Percentiles rank a stretch among this genome's conserved stretches.
These are phyloP conservation scores for Bagarius yarrelli DNA, from an alignment of 2,113 vertebrate species.

Conservation along the genomic window DNA sequence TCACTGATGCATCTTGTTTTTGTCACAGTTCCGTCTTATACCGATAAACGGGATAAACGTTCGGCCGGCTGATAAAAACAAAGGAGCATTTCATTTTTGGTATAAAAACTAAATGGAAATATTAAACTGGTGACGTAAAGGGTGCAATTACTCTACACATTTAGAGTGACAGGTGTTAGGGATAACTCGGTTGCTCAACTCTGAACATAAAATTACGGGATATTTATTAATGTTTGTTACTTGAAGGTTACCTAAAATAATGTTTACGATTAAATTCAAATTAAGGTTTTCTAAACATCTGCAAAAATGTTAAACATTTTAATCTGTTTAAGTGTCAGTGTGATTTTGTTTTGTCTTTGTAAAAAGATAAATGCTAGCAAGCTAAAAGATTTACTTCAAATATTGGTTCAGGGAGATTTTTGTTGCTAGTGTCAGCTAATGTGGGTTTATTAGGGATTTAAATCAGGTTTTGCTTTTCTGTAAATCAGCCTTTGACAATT, in stretches of 20 bases:
- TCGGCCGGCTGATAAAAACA: neutral
- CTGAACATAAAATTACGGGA: neutral
- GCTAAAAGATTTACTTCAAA: neutral
- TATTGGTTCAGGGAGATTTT: neutral
- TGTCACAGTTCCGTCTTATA: neutral
- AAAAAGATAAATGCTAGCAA: neutral
- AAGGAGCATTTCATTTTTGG: too few relatives aligned
- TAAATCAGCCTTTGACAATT: too few relatives aligned
- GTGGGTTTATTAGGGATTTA: neutral
- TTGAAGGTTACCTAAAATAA: too few relatives aligned
- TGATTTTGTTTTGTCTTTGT: neutral
- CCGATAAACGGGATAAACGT: neutral
- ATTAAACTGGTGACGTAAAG: neutral
- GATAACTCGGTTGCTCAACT: neutral
- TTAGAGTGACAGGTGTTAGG: neutral
- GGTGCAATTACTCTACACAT: neutral
- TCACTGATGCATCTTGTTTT: neutral
- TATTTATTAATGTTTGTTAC: neutral
- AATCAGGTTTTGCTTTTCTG: neutral
- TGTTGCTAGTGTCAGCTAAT: neutral
- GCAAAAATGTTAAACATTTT: neutral
- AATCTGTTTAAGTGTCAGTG: neutral
- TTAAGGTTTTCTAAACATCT: conserved; percentile 2
- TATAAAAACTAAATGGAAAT: too few relatives aligned
- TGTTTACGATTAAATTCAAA: too few relatives aligned